Conservation (phyloP, 2,797 vertebrate genomes). For the Epinephelus awoara region DNA sequence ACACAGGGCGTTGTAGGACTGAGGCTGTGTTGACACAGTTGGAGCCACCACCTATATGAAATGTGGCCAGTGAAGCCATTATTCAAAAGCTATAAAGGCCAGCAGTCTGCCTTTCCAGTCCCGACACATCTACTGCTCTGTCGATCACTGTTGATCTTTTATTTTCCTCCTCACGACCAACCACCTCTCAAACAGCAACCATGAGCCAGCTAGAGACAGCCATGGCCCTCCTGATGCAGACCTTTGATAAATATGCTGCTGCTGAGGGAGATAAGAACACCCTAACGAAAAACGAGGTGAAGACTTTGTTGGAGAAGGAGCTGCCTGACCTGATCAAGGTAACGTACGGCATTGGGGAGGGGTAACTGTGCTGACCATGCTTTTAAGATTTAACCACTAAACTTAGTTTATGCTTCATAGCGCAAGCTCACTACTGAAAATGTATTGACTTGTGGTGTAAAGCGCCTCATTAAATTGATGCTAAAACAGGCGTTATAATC, state of each 20-base stretch:
- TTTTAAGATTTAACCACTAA: neutral
- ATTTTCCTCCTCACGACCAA: neutral
- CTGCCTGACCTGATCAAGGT: slow-evolving; percentile 83
- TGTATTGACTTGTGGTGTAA: neutral
- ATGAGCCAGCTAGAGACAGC: slow-evolving; percentile 80
- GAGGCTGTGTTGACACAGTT: slow-evolving; percentile 17
- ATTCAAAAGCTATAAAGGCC: slow-evolving; percentile 49
- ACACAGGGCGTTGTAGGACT: slow-evolving; percentile 10
- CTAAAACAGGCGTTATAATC: neutral
- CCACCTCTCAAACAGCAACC: slow-evolving; percentile 13
- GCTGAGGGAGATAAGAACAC: slow-evolving; percentile 46
- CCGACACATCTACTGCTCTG: neutral
- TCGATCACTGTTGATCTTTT: neutral
- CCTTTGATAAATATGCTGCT: slow-evolving; percentile 78
- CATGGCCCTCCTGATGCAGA: slow-evolving; percentile 74
- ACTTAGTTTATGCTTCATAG: neutral
- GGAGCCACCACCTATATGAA: slow-evolving; percentile 20
- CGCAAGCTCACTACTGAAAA: neutral
- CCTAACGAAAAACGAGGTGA: slow-evolving; percentile 82
- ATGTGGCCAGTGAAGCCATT: slow-evolving; percentile 2
- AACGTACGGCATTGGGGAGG: neutral
- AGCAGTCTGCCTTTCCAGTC: neutral
- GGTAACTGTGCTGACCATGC: neutral
- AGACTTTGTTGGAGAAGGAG: slow-evolving; percentile 82
- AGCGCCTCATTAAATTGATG: neutral